These are phyloP conservation scores for Acrossocheilus wenchowensis DNA, from an alignment of 2,797 vertebrate genomes.

Conservation along the genomic window DNA sequence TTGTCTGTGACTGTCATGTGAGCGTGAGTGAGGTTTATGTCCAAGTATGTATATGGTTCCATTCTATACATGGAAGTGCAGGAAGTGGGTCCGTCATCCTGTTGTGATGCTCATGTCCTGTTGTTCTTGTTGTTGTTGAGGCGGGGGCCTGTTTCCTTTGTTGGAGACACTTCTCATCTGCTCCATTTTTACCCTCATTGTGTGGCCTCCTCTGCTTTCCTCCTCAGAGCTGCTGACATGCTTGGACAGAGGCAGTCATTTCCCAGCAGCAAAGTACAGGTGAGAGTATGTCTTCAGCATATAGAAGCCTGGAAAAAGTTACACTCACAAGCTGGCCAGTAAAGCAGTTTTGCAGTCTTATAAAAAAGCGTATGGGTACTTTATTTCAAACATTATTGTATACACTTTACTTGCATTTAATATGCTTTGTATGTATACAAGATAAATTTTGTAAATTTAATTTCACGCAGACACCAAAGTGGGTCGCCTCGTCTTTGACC, in stretches of 20 bases:
- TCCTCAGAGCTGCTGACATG: slow-evolving; percentile 85
- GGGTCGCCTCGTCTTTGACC: too few relatives aligned
- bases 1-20: slow-evolving; percentile 7
- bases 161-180: slow-evolving; percentile 30
- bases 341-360: background rate
- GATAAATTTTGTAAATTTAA: background rate
- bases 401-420: background rate
- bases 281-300: slow-evolving; percentile 65
- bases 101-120: slow-evolving; percentile 58
- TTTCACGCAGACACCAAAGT: background rate
- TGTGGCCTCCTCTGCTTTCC: slow-evolving; percentile 67
- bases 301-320: background rate
- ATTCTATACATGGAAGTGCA: slow-evolving; percentile 40
- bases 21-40: slow-evolving; percentile 16
- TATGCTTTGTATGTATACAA: background rate
- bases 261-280: slow-evolving; percentile 80
- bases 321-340: background rate
- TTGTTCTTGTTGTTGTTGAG: slow-evolving; percentile 48
- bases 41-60: background rate
- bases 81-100: slow-evolving; percentile 63
- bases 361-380: background rate
- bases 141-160: slow-evolving; percentile 44
- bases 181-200: slow-evolving; percentile 55
- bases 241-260: slow-evolving; percentile 82
- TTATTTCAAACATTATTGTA: background rate